Evolutionary conservation across 1,140 invertebrate species (phyloP).

Genomic region (Drosophila elegans): DNA sequence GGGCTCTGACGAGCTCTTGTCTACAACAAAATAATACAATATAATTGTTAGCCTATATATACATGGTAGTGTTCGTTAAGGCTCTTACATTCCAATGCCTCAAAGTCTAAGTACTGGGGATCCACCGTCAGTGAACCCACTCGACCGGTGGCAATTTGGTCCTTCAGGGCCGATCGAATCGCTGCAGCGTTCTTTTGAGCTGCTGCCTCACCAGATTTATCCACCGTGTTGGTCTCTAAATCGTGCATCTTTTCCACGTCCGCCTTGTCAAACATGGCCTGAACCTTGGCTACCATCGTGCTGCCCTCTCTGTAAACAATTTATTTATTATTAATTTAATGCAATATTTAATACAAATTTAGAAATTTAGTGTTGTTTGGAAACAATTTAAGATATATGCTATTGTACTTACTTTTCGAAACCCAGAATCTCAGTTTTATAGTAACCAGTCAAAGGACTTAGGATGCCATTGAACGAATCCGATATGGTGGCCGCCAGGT

Average conservation of each 20-base stretch:
- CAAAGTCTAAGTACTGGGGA: constrained; percentile 90
- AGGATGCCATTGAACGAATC: constrained; percentile 88
- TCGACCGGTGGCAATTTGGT: constrained; percentile 89
- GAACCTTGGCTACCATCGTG: constrained; percentile 88
- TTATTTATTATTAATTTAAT: background rate
- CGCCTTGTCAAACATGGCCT: constrained; percentile 89
- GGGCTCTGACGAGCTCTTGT: constrained; percentile 58
- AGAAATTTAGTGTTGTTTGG: no score
- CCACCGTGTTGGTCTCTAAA: constrained; percentile 84
- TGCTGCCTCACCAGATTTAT: constrained; percentile 75
- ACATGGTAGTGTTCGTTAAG: background rate
- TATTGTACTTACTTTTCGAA: constrained; percentile 88
- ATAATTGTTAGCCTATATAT: background rate
- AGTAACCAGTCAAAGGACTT: constrained; percentile 89
- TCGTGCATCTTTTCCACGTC: constrained; percentile 86
- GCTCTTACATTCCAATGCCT: constrained; percentile 87
- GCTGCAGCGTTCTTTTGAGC: constrained; percentile 84
- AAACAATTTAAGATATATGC: background rate
- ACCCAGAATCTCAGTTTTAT: constrained; percentile 88
- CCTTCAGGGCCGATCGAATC: constrained; percentile 87
- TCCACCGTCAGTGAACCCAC: constrained; percentile 92
- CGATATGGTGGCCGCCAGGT: constrained; percentile 89
- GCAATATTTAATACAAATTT: no score
- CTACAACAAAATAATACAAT: constrained; percentile 21
- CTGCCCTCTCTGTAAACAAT: constrained; percentile 85